phyloP scores from a whole-genome alignment of 2,888 invertebrate species.

The Prionchulus punctatus region DNA sequence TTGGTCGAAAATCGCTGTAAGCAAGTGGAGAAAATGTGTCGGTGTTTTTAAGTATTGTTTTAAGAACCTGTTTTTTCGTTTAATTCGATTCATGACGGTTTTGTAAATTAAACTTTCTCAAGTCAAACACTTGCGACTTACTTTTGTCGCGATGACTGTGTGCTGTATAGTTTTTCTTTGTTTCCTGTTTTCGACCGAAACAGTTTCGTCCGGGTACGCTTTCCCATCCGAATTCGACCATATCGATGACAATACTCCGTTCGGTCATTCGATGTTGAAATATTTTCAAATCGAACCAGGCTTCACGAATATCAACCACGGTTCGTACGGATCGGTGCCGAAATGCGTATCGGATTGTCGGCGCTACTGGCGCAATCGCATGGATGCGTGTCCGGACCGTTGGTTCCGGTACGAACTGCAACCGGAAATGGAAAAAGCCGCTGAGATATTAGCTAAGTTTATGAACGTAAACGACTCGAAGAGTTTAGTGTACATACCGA shows the following conservation, averaged over 20 bases:
- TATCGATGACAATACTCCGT: background rate
- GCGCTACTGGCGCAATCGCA: background rate
- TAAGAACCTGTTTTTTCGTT: too few relatives aligned
- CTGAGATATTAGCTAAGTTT: background rate
- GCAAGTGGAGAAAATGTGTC: too few relatives aligned
- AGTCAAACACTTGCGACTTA: too few relatives aligned
- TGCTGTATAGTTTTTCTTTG: too few relatives aligned
- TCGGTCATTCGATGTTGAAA: background rate
- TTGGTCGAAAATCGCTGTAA: too few relatives aligned
- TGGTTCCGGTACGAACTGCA: background rate
- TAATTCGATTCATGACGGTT: too few relatives aligned
- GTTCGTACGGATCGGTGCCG: conserved; percentile 2
- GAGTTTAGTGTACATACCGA: background rate
- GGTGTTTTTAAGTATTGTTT: too few relatives aligned
- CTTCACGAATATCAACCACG: conserved; percentile 1
- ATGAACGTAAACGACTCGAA: background rate
- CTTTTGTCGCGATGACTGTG: too few relatives aligned
- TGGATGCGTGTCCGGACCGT: background rate
- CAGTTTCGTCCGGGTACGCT: too few relatives aligned
- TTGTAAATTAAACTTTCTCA: too few relatives aligned
- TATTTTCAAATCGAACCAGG: conserved; percentile 3
- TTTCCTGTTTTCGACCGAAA: too few relatives aligned
- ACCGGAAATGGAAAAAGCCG: background rate
- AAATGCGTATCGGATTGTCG: background rate
- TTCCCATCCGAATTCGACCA: background rate